Evolutionary conservation across 2,113 vertebrate species (phyloP).

Genomic region (Campylomormyrus numenius): DNA sequence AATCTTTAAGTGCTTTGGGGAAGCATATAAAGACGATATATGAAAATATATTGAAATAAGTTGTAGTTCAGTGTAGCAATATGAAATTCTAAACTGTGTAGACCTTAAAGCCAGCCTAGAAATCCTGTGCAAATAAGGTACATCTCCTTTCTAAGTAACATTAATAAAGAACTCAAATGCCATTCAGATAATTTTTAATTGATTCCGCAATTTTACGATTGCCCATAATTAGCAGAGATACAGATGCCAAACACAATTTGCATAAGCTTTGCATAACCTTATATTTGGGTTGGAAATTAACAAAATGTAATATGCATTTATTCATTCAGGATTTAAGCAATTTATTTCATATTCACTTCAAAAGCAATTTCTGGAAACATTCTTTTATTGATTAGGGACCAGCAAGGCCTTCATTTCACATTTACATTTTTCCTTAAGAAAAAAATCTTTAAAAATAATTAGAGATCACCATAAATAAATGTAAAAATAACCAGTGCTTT

Average conservation of each 20-base stretch:
- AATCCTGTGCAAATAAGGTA: background rate
- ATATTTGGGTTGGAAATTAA: background rate
- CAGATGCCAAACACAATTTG: background rate
- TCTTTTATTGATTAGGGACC: background rate
- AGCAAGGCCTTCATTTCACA: background rate
- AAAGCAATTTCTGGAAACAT: background rate
- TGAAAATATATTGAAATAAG: background rate
- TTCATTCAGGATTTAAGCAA: background rate
- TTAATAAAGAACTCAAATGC: background rate
- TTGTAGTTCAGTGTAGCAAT: background rate
- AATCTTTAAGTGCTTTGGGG: background rate
- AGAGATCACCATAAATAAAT: background rate
- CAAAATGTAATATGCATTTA: background rate
- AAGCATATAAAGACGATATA: background rate
- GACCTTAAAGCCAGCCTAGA: background rate
- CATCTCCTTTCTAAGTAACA: background rate
- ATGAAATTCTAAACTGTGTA: background rate
- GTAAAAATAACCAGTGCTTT: background rate
- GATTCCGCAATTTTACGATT: background rate
- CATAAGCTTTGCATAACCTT: background rate
- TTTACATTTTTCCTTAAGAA: background rate
- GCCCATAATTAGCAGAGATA: background rate
- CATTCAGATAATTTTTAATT: background rate
- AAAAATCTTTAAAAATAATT: background rate
- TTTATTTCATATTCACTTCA: slow-evolving; percentile 8